phyloP scores from a whole-genome alignment of 30 jellyfish, hydroid and myxozoan genomes.

The Hydractinia echinata region DNA sequence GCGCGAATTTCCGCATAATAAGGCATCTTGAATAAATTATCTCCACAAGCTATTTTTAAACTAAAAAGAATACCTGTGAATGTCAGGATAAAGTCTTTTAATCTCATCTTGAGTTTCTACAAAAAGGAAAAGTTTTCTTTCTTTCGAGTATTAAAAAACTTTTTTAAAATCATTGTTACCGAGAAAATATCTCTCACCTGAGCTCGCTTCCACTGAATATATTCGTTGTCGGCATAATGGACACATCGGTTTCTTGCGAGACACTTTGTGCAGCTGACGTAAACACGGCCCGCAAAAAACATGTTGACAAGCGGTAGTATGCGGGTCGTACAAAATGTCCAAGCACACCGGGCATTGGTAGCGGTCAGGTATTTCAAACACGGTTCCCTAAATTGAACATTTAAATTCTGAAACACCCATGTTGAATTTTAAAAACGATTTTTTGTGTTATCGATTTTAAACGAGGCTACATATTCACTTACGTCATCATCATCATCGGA shows the following conservation, averaged over 20 bases:
- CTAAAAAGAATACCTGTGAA: constrained; percentile 40
- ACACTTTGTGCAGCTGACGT: constrained; percentile 64
- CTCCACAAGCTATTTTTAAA: not conserved
- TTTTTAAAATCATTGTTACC: not conserved
- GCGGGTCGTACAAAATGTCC: constrained; percentile 71
- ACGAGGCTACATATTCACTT: no score
- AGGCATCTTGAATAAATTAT: no score
- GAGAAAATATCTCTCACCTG: constrained; percentile 44
- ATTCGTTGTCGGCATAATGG: constrained; percentile 89
- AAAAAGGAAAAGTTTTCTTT: not conserved
- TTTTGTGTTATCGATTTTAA: no score
- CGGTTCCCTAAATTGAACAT: not conserved
- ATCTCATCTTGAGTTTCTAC: constrained; percentile 48
- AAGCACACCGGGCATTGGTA: constrained; percentile 89
- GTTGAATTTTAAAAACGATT: no score
- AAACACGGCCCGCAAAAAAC: constrained; percentile 85
- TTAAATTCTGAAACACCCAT: no score
- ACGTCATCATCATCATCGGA: no score
- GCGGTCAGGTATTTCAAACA: constrained; percentile 64
- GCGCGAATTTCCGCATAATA: no score
- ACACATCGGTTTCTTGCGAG: constrained; percentile 80
- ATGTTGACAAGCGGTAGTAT: constrained; percentile 80
- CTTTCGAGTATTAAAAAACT: not conserved
- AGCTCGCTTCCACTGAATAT: constrained; percentile 39
- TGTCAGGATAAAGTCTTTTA: constrained; percentile 48